Percentiles rank a stretch among this genome's conserved stretches.
Conservation (phyloP, 1,140 invertebrate species). For the Parapsyche elsis region DNA sequence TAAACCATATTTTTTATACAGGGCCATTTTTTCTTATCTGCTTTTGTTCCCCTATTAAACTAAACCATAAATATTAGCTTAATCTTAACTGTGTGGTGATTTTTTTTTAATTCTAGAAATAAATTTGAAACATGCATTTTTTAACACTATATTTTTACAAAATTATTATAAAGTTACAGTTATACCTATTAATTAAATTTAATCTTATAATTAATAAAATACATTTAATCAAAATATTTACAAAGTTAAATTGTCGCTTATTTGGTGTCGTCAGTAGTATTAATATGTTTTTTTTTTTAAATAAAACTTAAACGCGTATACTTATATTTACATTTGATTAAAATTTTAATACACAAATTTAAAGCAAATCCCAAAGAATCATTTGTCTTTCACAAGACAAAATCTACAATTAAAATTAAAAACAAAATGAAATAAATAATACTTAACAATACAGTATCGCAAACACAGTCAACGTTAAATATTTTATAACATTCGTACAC, state of each 20-base stretch:
- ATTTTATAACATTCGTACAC: neutral
- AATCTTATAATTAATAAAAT: neutral
- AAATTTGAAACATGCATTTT: neutral
- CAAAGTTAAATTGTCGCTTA: constrained; percentile 27
- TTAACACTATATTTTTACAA: neutral
- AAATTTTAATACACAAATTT: constrained; percentile 33
- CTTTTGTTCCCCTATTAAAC: neutral
- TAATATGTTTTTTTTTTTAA: constrained; percentile 32
- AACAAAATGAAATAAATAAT: neutral
- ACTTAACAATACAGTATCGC: neutral
- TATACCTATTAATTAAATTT: neutral
- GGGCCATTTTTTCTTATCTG: constrained; percentile 8
- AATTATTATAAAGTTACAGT: neutral
- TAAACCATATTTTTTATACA: constrained; percentile 14
- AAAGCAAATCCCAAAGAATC: constrained; percentile 37
- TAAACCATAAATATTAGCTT: too few relatives aligned
- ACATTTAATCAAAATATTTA: constrained; percentile 12
- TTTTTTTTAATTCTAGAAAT: too few relatives aligned
- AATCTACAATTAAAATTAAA: neutral
- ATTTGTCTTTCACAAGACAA: neutral
- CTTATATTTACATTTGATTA: constrained; percentile 16
- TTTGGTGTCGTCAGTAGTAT: constrained; percentile 52
- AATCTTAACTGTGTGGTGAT: too few relatives aligned
- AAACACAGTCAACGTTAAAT: neutral
- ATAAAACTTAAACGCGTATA: neutral